These are phyloP conservation scores for Stegostoma tigrinum DNA, from an alignment of 2,113 vertebrate genomes.

Conservation along the genomic window DNA sequence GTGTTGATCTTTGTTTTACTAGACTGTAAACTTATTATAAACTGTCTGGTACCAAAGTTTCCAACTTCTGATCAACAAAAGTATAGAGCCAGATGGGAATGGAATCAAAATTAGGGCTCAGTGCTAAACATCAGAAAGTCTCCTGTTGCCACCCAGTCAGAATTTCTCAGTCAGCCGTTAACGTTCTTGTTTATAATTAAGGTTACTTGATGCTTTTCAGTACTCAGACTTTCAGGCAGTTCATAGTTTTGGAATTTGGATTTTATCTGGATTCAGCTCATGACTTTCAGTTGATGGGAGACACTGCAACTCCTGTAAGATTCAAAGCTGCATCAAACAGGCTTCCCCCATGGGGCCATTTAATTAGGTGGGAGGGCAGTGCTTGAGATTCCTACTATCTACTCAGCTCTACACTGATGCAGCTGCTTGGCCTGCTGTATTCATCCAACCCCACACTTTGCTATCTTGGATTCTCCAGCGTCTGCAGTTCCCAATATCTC, in stretches of 20 bases:
- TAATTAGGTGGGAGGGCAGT: not conserved
- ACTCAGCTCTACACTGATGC: not conserved
- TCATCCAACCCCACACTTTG: too few species aligned
- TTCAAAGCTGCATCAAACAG: not conserved
- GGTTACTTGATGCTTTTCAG: not conserved
- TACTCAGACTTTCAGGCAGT: not conserved
- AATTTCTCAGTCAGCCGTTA: not conserved
- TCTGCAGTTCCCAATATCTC: too few species aligned
- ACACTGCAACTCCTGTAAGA: not conserved
- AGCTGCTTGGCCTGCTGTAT: too few species aligned
- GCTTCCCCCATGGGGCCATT: not conserved
- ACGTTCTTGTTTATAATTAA: conserved; percentile 32
- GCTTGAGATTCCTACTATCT: not conserved
- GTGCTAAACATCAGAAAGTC: not conserved
- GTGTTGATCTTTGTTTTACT: not conserved
- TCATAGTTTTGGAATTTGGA: not conserved
- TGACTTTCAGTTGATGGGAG: not conserved
- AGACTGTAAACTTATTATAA: not conserved
- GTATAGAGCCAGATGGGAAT: not conserved
- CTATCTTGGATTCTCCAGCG: too few species aligned
- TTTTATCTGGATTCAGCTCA: not conserved
- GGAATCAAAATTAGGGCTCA: not conserved
- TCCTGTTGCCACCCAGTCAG: not conserved
- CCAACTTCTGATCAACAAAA: conserved; percentile 18
- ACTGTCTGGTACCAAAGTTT: conserved; percentile 16